A percentile compares a stretch with the other conserved stretches of the same genome.
These are phyloP conservation scores for Trimorus sp. DNA, from an alignment of 2,888 invertebrate species.

Conservation along the genomic window DNA sequence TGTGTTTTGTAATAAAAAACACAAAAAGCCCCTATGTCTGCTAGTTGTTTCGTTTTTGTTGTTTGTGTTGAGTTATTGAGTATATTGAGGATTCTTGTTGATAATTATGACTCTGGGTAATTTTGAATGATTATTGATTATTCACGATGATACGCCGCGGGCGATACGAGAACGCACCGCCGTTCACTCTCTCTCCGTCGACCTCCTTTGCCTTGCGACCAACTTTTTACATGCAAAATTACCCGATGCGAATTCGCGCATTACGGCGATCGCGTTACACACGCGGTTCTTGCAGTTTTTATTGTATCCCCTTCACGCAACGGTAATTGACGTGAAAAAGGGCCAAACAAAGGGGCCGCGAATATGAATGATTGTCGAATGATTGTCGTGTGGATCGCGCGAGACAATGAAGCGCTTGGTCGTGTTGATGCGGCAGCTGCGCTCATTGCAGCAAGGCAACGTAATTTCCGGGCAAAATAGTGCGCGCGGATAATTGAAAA, in stretches of 20 bases:
- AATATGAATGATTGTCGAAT: conserved; percentile 46
- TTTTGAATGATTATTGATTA: conserved; percentile 30
- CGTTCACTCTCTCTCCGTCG: neutral
- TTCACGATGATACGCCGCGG: conserved; percentile 49
- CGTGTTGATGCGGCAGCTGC: conserved; percentile 66
- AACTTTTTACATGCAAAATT: neutral
- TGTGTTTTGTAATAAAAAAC: too few relatives aligned
- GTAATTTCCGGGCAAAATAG: conserved; percentile 69
- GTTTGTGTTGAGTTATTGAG: too few relatives aligned
- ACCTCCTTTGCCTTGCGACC: neutral
- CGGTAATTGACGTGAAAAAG: too few relatives aligned
- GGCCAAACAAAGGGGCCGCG: neutral
- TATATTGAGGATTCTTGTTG: too few relatives aligned
- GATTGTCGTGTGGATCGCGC: conserved; percentile 67
- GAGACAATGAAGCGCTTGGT: conserved; percentile 67
- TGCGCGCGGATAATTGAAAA: conserved; percentile 69
- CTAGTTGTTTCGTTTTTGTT: too few relatives aligned
- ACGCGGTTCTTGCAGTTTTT: too few relatives aligned
- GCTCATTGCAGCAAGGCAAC: conserved; percentile 61
- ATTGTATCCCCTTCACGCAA: too few relatives aligned
- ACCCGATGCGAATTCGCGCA: too few relatives aligned
- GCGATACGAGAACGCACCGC: conserved; percentile 41
- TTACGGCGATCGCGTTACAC: too few relatives aligned
- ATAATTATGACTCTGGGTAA: too few relatives aligned
- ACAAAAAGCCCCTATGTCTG: too few relatives aligned